Conservation (phyloP, 92 coral and sea anemone species). For the Meandrina meandrites region DNA sequence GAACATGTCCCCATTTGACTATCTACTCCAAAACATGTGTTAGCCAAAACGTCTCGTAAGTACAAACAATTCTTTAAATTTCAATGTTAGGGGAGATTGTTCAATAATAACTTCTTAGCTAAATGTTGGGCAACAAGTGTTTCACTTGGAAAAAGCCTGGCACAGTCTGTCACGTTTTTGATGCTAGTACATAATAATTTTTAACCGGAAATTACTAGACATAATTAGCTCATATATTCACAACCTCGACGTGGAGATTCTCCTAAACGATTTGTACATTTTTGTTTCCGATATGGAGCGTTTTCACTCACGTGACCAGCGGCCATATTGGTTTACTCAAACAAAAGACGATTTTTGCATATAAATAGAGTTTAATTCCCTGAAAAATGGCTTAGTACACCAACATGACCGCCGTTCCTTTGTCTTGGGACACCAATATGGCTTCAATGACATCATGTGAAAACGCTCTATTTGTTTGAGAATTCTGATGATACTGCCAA, state of each 20-base stretch:
- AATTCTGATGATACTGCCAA: too few species aligned
- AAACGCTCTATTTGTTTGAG: background rate
- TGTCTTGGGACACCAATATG: too few species aligned
- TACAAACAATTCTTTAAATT: background rate
- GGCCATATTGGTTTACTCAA: too few species aligned
- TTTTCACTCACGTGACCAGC: too few species aligned
- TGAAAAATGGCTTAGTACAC: too few species aligned
- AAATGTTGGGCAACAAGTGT: background rate
- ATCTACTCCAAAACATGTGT: background rate
- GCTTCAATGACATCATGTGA: too few species aligned
- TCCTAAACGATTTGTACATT: background rate
- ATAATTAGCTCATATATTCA: background rate
- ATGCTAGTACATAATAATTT: background rate
- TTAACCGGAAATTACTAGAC: background rate
- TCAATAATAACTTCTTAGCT: background rate
- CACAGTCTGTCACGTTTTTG: background rate
- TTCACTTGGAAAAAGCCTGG: background rate
- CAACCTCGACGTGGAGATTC: background rate
- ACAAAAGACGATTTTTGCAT: too few species aligned
- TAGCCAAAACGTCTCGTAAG: background rate
- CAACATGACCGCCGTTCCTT: too few species aligned
- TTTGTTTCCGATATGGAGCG: too few species aligned
- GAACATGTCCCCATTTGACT: background rate
- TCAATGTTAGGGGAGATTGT: background rate
- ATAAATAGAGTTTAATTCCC: too few species aligned